A percentile compares a stretch with the other conserved stretches of the same genome.
These are phyloP conservation scores for Picus viridis DNA, from an alignment of 2,797 vertebrate genomes.

Conservation along the genomic window DNA sequence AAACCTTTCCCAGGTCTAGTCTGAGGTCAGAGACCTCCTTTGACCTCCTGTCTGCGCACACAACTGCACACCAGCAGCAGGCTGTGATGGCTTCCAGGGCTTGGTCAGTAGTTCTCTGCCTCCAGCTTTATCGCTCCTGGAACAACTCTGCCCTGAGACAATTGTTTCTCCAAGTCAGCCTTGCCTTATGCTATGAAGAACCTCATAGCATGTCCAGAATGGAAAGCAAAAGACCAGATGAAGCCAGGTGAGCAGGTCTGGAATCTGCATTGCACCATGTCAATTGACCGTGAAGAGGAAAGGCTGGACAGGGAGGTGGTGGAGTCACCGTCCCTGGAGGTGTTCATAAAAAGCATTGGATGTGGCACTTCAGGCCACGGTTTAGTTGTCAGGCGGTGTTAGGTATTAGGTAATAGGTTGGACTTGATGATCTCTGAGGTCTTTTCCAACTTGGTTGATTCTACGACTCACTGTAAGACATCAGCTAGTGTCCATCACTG, in stretches of 20 bases:
- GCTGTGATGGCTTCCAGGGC: neutral
- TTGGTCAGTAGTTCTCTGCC: neutral
- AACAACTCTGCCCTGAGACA: neutral
- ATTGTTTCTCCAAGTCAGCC: neutral
- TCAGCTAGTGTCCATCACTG: neutral
- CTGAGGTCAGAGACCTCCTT: neutral
- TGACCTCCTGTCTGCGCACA: accelerated
- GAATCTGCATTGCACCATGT: neutral
- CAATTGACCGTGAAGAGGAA: neutral
- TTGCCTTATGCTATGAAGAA: neutral
- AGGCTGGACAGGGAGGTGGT: neutral
- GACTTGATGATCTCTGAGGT: too few species aligned
- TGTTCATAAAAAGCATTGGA: too few species aligned
- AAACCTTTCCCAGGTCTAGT: neutral
- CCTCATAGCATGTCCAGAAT: neutral
- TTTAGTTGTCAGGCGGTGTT: too few species aligned
- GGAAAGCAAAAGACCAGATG: neutral
- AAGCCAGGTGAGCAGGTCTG: neutral
- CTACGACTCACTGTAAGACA: neutral
- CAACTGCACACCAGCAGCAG: neutral
- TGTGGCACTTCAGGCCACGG: too few species aligned
- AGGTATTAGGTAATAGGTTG: too few species aligned
- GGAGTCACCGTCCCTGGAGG: too few species aligned
- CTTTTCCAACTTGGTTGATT: too few species aligned
- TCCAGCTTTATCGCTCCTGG: neutral